A percentile compares a stretch with the other conserved stretches of the same genome.
These are phyloP conservation scores for Galerucella calmariensis DNA, from an alignment of 2,888 invertebrate genomes.

Conservation along the genomic window DNA sequence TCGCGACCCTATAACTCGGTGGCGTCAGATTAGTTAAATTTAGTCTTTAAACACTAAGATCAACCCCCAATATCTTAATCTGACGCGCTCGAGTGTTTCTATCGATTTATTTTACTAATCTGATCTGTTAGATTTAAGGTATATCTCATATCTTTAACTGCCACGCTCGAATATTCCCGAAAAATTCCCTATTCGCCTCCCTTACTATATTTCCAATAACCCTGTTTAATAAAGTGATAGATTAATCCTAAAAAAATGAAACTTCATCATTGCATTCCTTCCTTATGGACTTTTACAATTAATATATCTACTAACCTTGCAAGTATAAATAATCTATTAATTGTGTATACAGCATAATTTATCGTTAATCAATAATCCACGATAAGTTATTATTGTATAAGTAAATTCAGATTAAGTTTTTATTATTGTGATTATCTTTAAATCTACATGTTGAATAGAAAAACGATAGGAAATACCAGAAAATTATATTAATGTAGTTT, in stretches of 20 bases:
- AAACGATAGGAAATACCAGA: neutral
- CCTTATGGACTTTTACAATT: neutral
- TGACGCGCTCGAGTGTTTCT: too few species aligned
- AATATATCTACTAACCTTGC: neutral
- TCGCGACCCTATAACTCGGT: too few species aligned
- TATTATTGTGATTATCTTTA: neutral
- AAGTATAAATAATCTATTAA: constrained; percentile 1
- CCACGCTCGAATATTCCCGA: too few species aligned
- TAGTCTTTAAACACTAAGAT: too few species aligned
- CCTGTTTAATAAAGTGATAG: neutral
- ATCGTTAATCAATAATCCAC: neutral
- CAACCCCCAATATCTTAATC: too few species aligned
- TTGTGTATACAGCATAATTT: neutral
- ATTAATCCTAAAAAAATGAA: constrained; percentile 3
- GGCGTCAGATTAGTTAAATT: too few species aligned
- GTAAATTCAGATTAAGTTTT: neutral
- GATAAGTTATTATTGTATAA: neutral
- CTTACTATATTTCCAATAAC: too few species aligned
- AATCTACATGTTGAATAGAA: neutral
- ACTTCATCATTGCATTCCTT: neutral
- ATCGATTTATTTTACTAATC: too few species aligned
- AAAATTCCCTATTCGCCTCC: too few species aligned
- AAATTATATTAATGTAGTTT: neutral
- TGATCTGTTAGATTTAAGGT: too few species aligned
- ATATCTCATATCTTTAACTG: too few species aligned